These are phyloP conservation scores for Drosophila azteca DNA, from an alignment of 1,140 invertebrate genomes.

Conservation along the genomic window DNA sequence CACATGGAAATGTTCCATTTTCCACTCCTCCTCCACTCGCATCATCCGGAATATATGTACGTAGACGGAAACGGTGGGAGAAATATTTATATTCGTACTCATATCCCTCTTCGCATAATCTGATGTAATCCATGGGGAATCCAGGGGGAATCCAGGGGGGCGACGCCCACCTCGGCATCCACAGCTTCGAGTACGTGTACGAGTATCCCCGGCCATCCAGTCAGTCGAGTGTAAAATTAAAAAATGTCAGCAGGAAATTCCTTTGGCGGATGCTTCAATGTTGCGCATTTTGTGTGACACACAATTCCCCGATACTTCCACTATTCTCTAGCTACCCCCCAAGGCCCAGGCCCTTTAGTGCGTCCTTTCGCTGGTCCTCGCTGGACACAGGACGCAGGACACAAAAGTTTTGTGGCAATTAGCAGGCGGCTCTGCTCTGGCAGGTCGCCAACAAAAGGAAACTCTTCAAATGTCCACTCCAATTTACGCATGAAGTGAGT, in stretches of 20 bases:
- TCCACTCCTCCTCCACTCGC: constrained; percentile 3
- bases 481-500: constrained; percentile 58
- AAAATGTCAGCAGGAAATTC: constrained; percentile 80
- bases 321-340: constrained; percentile 3
- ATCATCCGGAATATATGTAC: too few species aligned
- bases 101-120: constrained; percentile 49
- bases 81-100: constrained; percentile 23
- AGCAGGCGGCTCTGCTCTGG: constrained; percentile 37
- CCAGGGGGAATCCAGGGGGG: constrained; percentile 18
- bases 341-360: background rate
- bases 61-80: background rate
- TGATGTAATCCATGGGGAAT: constrained; percentile 54
- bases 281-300: constrained; percentile 61
- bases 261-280: constrained; percentile 76
- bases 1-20: constrained; percentile 9
- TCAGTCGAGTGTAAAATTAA: constrained; percentile 81
- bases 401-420: constrained; percentile 62
- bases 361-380: background rate
- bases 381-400: background rate
- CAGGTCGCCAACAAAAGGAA: constrained; percentile 49
- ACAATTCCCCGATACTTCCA: constrained; percentile 36
- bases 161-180: background rate
- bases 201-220: constrained; percentile 33
- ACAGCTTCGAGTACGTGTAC: background rate
- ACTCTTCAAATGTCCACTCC: constrained; percentile 47